phyloP scores from a whole-genome alignment of 2,797 vertebrate genomes.

The Characodon lateralis region DNA sequence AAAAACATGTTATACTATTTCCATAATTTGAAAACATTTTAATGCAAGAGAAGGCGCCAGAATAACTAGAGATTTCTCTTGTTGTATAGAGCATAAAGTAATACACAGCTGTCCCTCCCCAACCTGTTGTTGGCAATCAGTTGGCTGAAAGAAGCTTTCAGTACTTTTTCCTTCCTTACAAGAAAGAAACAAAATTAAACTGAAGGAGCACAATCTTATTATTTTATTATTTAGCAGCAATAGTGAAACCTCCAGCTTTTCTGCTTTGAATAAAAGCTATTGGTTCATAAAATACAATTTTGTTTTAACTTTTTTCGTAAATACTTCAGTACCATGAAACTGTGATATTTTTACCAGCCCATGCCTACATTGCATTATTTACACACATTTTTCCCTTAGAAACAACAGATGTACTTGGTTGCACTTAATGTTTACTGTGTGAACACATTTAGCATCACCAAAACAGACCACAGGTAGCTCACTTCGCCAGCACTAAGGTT shows the following conservation, averaged over 20 bases:
- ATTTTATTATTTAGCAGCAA: neutral
- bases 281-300: neutral
- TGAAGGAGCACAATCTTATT: neutral
- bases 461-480: slow-evolving; percentile 30
- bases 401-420: slow-evolving; percentile 12
- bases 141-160: neutral
- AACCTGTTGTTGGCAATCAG: neutral
- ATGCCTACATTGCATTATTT: neutral
- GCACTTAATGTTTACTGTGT: slow-evolving; percentile 14
- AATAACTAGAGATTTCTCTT: neutral
- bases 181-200: neutral
- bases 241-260: neutral
- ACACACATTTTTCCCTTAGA: slow-evolving; percentile 11
- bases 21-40: neutral
- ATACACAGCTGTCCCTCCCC: neutral
- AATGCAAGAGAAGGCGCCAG: neutral
- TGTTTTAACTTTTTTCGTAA: neutral
- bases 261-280: neutral
- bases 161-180: neutral
- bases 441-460: slow-evolving; percentile 37
- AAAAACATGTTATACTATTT: neutral
- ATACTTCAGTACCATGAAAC: neutral
- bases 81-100: neutral
- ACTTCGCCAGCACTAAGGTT: slow-evolving; percentile 42
- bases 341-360: neutral